These are phyloP conservation scores for Hermodice carunculata DNA, from an alignment of 2,888 invertebrate genomes.

Conservation along the genomic window DNA sequence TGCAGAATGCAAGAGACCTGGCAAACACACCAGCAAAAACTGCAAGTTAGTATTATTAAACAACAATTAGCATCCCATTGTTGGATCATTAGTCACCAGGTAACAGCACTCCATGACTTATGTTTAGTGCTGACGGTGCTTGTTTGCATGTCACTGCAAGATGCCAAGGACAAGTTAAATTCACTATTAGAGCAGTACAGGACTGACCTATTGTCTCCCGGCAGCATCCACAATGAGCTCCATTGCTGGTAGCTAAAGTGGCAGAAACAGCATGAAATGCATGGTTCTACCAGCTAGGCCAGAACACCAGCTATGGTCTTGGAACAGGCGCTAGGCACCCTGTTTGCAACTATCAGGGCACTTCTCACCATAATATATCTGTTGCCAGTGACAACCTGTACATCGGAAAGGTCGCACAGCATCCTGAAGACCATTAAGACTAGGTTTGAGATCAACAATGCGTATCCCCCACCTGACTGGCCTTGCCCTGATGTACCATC, in stretches of 20 bases:
- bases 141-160: neutral
- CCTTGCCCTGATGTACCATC: neutral
- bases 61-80: neutral
- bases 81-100: neutral
- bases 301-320: neutral
- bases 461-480: neutral
- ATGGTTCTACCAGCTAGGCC: neutral
- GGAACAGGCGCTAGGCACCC: neutral
- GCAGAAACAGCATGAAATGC: neutral
- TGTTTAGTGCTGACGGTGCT: neutral
- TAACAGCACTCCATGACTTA: neutral
- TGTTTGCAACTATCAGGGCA: neutral
- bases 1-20: neutral
- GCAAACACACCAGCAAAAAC: neutral
- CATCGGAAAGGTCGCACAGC: neutral
- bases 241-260: neutral
- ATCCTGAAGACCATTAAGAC: neutral
- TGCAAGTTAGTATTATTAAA: neutral
- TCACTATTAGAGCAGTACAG: neutral
- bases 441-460: too few species aligned
- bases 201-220: neutral
- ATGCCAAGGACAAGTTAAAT: neutral
- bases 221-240: neutral
- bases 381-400: neutral
- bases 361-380: neutral